Evolutionary conservation across 2,888 invertebrate genomes (phyloP).

Genomic region (Argyresthia goedartella): DNA sequence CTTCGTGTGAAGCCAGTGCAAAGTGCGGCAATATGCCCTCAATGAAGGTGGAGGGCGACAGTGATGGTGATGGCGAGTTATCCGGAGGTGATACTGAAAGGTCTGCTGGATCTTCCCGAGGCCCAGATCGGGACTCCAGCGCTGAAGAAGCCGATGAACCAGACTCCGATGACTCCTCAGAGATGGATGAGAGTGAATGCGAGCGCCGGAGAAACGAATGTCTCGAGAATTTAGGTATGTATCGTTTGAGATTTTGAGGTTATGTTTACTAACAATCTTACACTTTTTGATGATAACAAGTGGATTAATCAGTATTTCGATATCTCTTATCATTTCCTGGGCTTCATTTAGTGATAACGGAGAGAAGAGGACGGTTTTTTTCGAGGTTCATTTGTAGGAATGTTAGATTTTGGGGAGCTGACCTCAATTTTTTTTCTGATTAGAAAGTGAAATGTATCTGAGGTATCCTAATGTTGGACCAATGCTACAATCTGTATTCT

Average conservation of each 20-base stretch:
- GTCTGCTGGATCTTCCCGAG: slow-evolving; percentile 76
- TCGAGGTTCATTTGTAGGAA: no score
- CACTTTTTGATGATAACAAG: neutral
- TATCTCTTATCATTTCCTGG: neutral
- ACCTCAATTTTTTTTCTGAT: no score
- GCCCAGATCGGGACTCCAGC: slow-evolving; percentile 77
- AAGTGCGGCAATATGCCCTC: slow-evolving; percentile 68
- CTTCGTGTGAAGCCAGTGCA: no score
- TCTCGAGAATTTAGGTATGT: slow-evolving; percentile 80
- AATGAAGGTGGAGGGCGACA: slow-evolving; percentile 76
- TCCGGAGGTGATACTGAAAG: slow-evolving; percentile 79
- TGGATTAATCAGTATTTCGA: neutral
- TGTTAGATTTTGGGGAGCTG: no score
- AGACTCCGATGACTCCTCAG: slow-evolving; percentile 88
- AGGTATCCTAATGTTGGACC: no score
- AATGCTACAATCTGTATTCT: no score
- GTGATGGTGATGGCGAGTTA: slow-evolving; percentile 74
- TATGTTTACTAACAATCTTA: slow-evolving; percentile 63
- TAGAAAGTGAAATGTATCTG: no score
- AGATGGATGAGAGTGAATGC: slow-evolving; percentile 94
- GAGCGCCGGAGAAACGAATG: slow-evolving; percentile 86
- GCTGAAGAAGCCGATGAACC: slow-evolving; percentile 84
- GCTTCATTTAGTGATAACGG: neutral
- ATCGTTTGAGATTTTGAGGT: slow-evolving; percentile 34
- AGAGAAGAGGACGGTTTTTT: no score